A percentile compares a stretch with the other conserved stretches of the same genome.
Conservation (phyloP, 2,797 vertebrate genomes). For the Bovichtus variegatus region DNA sequence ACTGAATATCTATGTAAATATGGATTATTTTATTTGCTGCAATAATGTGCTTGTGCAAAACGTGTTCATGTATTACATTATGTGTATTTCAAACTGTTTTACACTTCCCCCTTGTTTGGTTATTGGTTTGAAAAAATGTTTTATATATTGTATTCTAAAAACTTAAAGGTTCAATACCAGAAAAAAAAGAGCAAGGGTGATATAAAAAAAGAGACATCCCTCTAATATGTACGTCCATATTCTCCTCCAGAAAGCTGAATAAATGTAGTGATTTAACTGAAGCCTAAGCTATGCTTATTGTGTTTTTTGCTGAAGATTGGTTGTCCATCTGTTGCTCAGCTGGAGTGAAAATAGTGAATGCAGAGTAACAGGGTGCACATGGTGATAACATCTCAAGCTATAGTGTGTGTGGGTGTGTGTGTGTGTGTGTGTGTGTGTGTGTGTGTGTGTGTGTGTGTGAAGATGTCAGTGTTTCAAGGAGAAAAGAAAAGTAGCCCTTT, state of each 20-base stretch:
- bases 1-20: slow-evolving; percentile 24
- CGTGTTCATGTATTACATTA: background rate
- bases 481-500: background rate
- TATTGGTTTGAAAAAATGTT: background rate
- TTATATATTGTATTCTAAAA: background rate
- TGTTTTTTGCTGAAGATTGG: slow-evolving; percentile 18
- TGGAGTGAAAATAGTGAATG: background rate
- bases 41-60: slow-evolving; percentile 30
- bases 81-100: slow-evolving; percentile 17
- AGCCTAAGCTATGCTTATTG: slow-evolving; percentile 1
- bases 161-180: background rate
- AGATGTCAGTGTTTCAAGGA: background rate
- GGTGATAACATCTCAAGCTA: background rate
- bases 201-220: background rate
- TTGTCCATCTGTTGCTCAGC: too few relatives aligned
- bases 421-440: background rate
- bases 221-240: slow-evolving; percentile 16
- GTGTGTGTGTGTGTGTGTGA: background rate
- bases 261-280: slow-evolving; percentile 53
- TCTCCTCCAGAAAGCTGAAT: slow-evolving; percentile 47
- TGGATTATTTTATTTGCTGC: slow-evolving; percentile 24
- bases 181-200: background rate
- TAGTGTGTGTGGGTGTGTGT: background rate
- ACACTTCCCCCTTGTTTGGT: background rate
- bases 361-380: background rate